Percentiles rank a stretch among this genome's conserved stretches.
Conservation (phyloP, 2,797 vertebrate species). For the Helostoma temminkii region DNA sequence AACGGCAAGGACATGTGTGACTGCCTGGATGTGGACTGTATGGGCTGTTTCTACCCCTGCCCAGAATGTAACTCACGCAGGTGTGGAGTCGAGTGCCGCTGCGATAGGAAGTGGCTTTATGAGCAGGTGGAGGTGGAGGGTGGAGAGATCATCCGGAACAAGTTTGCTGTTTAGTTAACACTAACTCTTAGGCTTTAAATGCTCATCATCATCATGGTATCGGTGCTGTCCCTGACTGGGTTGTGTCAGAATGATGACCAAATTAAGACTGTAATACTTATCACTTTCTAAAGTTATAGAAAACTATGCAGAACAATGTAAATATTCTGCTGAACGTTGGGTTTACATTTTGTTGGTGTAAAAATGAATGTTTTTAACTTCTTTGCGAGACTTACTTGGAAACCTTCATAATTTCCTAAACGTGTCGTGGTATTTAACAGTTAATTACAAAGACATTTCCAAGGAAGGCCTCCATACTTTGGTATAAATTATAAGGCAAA, state of each 20-base stretch:
- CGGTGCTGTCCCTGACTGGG: background rate
- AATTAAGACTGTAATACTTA: conserved; percentile 11
- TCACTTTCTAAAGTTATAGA: conserved; percentile 11
- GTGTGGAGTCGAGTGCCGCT: conserved; percentile 95
- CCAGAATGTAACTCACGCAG: conserved; percentile 92
- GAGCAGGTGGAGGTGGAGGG: conserved; percentile 99
- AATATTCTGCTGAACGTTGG: background rate
- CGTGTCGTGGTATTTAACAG: too few relatives aligned
- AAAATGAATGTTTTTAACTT: background rate
- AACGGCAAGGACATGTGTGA: conserved; percentile 95
- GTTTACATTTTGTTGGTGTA: background rate
- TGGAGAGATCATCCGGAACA: conserved; percentile 95
- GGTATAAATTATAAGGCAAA: too few relatives aligned
- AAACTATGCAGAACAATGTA: background rate
- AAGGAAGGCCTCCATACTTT: too few relatives aligned
- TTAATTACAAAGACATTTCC: too few relatives aligned
- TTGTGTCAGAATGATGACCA: background rate
- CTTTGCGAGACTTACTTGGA: background rate
- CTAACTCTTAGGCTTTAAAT: background rate
- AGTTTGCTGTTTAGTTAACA: conserved; percentile 83
- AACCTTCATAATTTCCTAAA: too few relatives aligned
- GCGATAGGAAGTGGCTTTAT: conserved; percentile 97
- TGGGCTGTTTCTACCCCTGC: conserved; percentile 98
- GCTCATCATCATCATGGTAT: background rate
- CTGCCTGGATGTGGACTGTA: conserved; percentile 94